Base-by-base conservation (phyloP, 1,140 invertebrate species). In the Homarus americanus region DNA sequence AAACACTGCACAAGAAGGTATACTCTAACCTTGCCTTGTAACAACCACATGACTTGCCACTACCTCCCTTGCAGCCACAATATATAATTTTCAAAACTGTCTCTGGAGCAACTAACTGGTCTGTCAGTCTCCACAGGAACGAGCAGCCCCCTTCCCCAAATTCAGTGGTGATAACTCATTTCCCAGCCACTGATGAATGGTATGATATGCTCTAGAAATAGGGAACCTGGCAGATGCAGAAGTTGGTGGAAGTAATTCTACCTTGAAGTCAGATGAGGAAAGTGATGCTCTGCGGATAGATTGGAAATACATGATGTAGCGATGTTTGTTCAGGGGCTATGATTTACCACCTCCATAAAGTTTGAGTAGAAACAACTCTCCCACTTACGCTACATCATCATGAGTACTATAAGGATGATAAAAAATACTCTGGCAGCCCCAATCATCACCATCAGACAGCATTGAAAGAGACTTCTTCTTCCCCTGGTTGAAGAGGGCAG, bases 41-140 rank as follows among this genome's bases (percentile, higher is more conserved):
- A 28, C 17, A 75, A 75, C 10, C 10, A 28, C 72, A 75, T 75
- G 10, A 28, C 28, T 75, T 75, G 12, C 72, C 17, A 75, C 17
- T 12, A 10, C 20, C 72, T 75, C 10, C 32, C 72, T 75, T 75
- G 32, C 72, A 75, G 10, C 32, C 72, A 75, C 72, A 75, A 75
- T 10, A 75, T 75, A 75, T 75, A 10, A 75, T 75, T 75, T 75
- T 75, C 72, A 75, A 75, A 10, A 75, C 72, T 75, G 10, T 75
- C 72, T 75, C 72, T 12, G 20, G 72, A 75, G 72, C 72, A 75
- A 75, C 58, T 15, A n/a, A n/a, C n/a, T n/a, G n/a, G n/a, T n/a
- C 58, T 12, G n/a, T 63, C 58, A 63, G n/a, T 63, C 58, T 63
- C 58, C n/a, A n/a, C n/a, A 15, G 12, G 58, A 63, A 63, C 58